Evolutionary conservation across 92 coral and sea anemone species (phyloP).

Genomic region (Epizoanthus fatuus): DNA sequence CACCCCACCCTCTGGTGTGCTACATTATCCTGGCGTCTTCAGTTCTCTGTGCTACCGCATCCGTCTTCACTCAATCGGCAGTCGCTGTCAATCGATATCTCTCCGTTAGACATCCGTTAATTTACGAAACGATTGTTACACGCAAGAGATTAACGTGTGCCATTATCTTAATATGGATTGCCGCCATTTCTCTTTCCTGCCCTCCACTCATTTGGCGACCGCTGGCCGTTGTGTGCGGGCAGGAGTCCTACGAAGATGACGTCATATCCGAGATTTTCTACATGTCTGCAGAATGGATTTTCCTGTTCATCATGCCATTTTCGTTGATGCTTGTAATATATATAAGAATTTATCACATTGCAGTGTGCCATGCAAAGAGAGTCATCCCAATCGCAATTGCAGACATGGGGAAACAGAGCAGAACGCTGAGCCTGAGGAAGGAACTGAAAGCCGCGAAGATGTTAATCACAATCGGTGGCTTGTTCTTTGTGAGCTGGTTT

Average conservation of each 20-base stretch:
- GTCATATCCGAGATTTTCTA: slow-evolving; percentile 48
- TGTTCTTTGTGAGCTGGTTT: slow-evolving; percentile 62
- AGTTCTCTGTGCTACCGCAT: slow-evolving; percentile 67
- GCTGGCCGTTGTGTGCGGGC: slow-evolving; percentile 55
- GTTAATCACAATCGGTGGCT: slow-evolving; percentile 65
- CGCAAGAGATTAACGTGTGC: slow-evolving; percentile 24
- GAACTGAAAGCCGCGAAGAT: slow-evolving; percentile 69
- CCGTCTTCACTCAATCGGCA: slow-evolving; percentile 69
- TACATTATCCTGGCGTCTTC: slow-evolving; percentile 63
- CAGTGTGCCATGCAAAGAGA: slow-evolving; percentile 54
- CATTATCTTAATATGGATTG: slow-evolving; percentile 40
- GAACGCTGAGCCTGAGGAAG: slow-evolving; percentile 39
- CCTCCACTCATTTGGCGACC: slow-evolving; percentile 76
- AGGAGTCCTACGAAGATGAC: slow-evolving; percentile 49
- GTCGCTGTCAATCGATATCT: slow-evolving; percentile 68
- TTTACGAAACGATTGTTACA: slow-evolving; percentile 49
- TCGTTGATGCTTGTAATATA: slow-evolving; percentile 53
- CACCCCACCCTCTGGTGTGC: slow-evolving; percentile 46
- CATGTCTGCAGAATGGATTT: slow-evolving; percentile 67
- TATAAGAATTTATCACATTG: slow-evolving; percentile 48
- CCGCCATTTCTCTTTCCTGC: slow-evolving; percentile 46
- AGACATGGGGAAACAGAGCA: not conserved
- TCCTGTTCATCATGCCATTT: slow-evolving; percentile 60
- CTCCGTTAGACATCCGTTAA: slow-evolving; percentile 56
- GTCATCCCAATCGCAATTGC: slow-evolving; percentile 33